A percentile compares a stretch with the other conserved stretches of the same genome.
phyloP scores from a whole-genome alignment of 2,113 vertebrate genomes.

The Tachysurus fulvidraco region DNA sequence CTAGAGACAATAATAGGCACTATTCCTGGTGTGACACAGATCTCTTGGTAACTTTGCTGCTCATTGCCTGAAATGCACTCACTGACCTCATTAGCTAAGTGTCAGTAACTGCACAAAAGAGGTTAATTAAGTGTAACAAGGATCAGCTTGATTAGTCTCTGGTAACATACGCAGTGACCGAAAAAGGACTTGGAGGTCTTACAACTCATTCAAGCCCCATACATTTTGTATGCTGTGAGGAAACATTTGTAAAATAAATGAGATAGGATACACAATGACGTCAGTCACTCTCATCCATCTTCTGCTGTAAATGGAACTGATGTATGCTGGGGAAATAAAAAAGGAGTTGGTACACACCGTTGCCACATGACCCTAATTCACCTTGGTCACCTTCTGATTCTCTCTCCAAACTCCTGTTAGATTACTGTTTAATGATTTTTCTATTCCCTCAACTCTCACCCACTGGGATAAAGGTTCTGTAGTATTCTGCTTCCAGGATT shows the following conservation, averaged over 20 bases:
- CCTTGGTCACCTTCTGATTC: background rate
- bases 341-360: background rate
- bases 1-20: slow-evolving; percentile 8
- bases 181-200: slow-evolving; percentile 54
- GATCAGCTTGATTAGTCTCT: slow-evolving; percentile 34
- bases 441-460: background rate
- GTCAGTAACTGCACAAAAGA: background rate
- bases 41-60: slow-evolving; percentile 14
- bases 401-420: background rate
- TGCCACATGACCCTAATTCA: slow-evolving; percentile 26
- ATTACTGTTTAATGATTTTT: background rate
- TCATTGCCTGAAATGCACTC: slow-evolving; percentile 10
- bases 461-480: background rate
- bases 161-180: slow-evolving; percentile 17
- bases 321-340: background rate
- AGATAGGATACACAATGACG: slow-evolving; percentile 52
- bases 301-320: slow-evolving; percentile 20
- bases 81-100: slow-evolving; percentile 1
- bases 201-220: slow-evolving; percentile 57
- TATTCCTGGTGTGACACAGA: slow-evolving; percentile 35
- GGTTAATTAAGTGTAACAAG: slow-evolving; percentile 35
- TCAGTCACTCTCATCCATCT: slow-evolving; percentile 45
- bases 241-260: slow-evolving; percentile 71
- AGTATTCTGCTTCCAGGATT: slow-evolving; percentile 29
- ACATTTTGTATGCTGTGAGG: slow-evolving; percentile 68